phyloP scores from a whole-genome alignment of 2,888 invertebrate genomes.

The Acheta domesticus region DNA sequence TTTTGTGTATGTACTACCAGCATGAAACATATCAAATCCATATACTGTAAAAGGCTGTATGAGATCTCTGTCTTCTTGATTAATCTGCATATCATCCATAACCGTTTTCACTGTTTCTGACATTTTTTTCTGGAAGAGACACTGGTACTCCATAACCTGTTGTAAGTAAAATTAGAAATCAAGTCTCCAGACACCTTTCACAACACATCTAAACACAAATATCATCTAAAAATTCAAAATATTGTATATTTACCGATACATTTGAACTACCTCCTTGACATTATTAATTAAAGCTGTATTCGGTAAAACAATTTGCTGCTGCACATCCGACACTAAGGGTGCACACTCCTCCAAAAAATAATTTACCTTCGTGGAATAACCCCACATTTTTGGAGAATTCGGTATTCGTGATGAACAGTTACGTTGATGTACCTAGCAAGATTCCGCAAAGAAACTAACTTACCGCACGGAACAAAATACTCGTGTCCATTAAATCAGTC shows the following conservation, averaged over 20 bases:
- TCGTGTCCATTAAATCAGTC: too few species aligned
- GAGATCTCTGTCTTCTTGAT: conserved; percentile 50
- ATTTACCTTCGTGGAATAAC: not conserved
- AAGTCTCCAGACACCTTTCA: not conserved
- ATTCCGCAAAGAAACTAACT: too few species aligned
- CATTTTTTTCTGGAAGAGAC: conserved; percentile 53
- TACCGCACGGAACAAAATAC: too few species aligned
- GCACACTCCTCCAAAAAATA: not conserved
- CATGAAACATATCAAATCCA: conserved; percentile 70
- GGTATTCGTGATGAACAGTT: too few species aligned
- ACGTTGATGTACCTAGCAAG: too few species aligned
- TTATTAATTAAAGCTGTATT: not conserved
- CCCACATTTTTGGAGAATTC: too few species aligned
- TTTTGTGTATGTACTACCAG: conserved; percentile 54
- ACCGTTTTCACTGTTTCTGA: conserved; percentile 55
- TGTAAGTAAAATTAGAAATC: conserved; percentile 40
- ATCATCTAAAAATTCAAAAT: too few species aligned
- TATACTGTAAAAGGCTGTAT: conserved; percentile 65
- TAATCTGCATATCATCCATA: conserved; percentile 57
- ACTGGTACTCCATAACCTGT: conserved; percentile 60
- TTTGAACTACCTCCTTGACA: not conserved
- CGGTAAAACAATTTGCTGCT: not conserved
- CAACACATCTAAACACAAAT: too few species aligned
- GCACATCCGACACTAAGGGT: not conserved
- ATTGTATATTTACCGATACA: not conserved